A percentile compares a stretch with the other conserved stretches of the same genome.
Evolutionary conservation across 1,140 invertebrate species (phyloP).

Genomic region (Brachionus koreanus): DNA sequence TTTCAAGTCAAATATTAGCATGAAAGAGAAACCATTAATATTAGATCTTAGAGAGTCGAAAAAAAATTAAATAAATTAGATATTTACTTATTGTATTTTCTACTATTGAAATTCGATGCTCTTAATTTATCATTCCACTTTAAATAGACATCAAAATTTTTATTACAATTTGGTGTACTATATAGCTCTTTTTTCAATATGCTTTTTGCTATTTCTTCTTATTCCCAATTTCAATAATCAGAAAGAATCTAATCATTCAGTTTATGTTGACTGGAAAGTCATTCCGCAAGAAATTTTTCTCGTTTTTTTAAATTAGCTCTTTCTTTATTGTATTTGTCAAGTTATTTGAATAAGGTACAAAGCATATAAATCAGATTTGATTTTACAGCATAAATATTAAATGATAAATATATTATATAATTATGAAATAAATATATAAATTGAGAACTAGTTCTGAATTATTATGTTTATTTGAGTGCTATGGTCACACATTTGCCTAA

Average conservation of each 20-base stretch:
- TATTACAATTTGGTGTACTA: neutral
- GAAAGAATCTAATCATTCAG: neutral
- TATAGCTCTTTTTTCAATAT: neutral
- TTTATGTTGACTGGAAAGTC: neutral
- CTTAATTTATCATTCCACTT: neutral
- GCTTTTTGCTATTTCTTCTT: neutral
- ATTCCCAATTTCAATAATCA: neutral
- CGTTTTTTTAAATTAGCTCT: neutral
- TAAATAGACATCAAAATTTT: neutral
- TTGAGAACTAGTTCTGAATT: neutral
- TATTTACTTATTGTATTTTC: neutral
- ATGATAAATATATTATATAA: neutral
- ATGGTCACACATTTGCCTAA: neutral
- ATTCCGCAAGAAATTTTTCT: neutral
- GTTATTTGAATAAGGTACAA: neutral
- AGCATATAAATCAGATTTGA: neutral
- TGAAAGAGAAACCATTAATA: neutral
- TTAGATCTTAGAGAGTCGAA: neutral
- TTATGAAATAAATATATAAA: neutral
- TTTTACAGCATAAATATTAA: neutral
- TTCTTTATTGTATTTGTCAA: neutral
- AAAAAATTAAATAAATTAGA: slow-evolving; percentile 11
- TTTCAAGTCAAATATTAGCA: neutral
- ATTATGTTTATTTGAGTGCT: no score
- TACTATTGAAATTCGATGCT: neutral